Conservation (phyloP, 2,797 vertebrate genomes). For the Hirundo rustica region DNA sequence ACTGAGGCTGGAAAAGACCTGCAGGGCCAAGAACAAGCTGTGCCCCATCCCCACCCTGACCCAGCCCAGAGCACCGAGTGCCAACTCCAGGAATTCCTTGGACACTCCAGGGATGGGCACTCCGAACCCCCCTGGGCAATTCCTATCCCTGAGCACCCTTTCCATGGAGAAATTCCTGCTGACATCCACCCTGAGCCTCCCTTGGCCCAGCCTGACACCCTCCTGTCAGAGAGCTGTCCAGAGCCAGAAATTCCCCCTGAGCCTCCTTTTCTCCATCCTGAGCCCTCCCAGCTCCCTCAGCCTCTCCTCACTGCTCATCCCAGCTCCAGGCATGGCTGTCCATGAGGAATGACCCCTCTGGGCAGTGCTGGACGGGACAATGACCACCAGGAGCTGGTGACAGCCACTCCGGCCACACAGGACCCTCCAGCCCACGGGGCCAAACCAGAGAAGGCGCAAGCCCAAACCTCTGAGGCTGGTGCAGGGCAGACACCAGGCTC, state of each 20-base stretch:
- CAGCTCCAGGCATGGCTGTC: neutral
- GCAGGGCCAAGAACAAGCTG: too few species aligned
- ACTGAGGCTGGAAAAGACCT: neutral
- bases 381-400: neutral
- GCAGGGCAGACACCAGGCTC: neutral
- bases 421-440: accelerated
- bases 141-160: accelerated
- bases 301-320: accelerated
- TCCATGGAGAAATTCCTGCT: neutral
- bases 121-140: neutral
- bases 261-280: neutral
- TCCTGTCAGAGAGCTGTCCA: neutral
- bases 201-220: neutral
- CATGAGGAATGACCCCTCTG: neutral
- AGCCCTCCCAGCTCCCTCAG: neutral
- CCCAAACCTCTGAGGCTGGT: neutral
- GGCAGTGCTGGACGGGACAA: accelerated
- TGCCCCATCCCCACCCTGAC: accelerated
- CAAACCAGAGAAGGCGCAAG: neutral
- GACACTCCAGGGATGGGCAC: neutral
- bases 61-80: neutral
- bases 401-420: neutral
- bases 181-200: accelerated
- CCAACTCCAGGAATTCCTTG: accelerated
- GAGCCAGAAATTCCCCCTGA: neutral